A percentile compares a stretch with the other conserved stretches of the same genome.
phyloP scores from a whole-genome alignment of 2,113 vertebrate species.

The Grallaria varia region DNA sequence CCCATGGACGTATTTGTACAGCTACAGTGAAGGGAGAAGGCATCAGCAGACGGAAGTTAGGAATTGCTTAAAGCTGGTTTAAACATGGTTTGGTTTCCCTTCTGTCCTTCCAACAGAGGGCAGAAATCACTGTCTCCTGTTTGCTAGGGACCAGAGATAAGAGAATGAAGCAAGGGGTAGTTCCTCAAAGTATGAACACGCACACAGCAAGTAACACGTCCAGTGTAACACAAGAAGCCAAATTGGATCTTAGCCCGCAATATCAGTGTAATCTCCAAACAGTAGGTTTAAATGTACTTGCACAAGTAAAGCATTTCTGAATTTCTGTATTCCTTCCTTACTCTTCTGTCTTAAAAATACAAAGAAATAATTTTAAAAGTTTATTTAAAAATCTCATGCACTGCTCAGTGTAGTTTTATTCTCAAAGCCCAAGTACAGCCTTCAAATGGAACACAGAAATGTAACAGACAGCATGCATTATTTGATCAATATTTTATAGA shows the following conservation, averaged over 20 bases:
- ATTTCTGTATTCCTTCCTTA: background rate
- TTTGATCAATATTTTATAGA: background rate
- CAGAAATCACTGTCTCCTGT: background rate
- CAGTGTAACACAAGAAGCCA: background rate
- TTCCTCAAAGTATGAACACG: background rate
- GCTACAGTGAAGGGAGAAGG: background rate
- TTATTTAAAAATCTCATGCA: background rate
- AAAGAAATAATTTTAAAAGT: background rate
- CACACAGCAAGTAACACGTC: background rate
- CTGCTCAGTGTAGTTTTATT: background rate
- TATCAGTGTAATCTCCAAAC: background rate
- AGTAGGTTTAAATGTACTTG: background rate
- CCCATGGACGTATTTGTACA: rapidly evolving
- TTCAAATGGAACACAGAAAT: background rate
- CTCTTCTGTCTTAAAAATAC: background rate
- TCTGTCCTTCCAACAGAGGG: background rate
- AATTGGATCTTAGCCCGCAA: rapidly evolving
- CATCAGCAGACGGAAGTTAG: background rate
- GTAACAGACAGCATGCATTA: background rate
- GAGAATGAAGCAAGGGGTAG: background rate
- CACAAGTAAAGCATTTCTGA: background rate
- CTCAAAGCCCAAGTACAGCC: background rate
- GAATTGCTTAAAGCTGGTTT: background rate
- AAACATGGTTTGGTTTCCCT: background rate
- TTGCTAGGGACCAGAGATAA: background rate